Base-by-base conservation (phyloP, 2,797 vertebrate genomes). In the Eulemur mongoz region DNA sequence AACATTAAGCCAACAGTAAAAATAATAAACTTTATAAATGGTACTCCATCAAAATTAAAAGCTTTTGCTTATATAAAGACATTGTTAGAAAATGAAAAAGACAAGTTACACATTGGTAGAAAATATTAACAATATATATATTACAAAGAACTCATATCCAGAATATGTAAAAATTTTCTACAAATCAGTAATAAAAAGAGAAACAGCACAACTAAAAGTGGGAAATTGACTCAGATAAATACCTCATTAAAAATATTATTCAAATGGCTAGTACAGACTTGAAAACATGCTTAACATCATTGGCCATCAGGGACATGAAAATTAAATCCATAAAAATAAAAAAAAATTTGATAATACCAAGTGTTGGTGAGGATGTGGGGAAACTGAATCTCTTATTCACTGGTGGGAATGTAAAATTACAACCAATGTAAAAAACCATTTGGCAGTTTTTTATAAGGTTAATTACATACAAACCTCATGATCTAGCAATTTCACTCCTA, bases 21-120 rank as follows among this genome's bases (percentile, higher is more conserved):
- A 75, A 59, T 65, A 50, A 85, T 38, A 87, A 70, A 79, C 15
- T 54, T 65, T 65, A 65, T 78, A 76, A 76, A 76, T 20, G n/a
- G 4, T 20, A 27, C 27, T 89, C 18, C 40, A 40, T 69, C 32
- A 91, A 73, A 94, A 89, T 65, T 52, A 27, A 80, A 83, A 48
- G 63, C 6, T 48, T 80, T 84, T 50, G 32, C 1, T 32, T 12
- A 23, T 63, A 8, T 81, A 79, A 43, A 80, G 20, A 85, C 7
- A 78, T 12, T 91, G 32, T 59, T 93, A n/a, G 18, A 69, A 92
- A 91, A 57, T 85, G 65, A 80, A 73, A 83, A 94, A 80, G 32
- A 1, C 13, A 86, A 79, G 35, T 32, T 43, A 48, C 4, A 88
- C n/a, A 48, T 63, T 15, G 30, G 59, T 63, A 45, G 32, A 76